Evolutionary conservation across 1,140 invertebrate species (phyloP).

Genomic region (Platorchestia sp.): DNA sequence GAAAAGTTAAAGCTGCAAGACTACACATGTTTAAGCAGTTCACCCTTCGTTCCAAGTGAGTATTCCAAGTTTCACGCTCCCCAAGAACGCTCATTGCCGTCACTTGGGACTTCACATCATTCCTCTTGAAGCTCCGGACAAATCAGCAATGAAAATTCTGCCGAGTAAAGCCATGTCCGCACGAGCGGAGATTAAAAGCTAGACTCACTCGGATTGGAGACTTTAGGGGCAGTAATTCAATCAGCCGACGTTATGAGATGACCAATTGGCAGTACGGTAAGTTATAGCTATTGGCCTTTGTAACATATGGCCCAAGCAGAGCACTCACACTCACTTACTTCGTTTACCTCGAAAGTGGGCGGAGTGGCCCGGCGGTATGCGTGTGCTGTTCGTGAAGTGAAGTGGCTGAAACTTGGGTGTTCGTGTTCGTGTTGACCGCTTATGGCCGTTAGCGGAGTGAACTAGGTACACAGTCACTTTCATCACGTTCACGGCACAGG

Average conservation of each 20-base stretch:
- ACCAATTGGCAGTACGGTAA: background rate
- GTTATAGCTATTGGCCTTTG: background rate
- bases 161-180: background rate
- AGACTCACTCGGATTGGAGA: background rate
- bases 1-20: background rate
- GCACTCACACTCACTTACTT: background rate
- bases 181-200: slow-evolving; percentile 34
- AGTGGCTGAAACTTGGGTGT: too few relatives aligned
- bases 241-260: slow-evolving; percentile 8
- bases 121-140: background rate
- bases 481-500: too few relatives aligned
- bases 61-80: background rate
- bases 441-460: too few relatives aligned
- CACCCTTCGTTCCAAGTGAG: background rate
- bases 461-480: too few relatives aligned
- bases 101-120: background rate
- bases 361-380: background rate
- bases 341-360: background rate
- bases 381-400: background rate
- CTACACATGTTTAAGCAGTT: background rate
- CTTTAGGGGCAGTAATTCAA: slow-evolving; percentile 39
- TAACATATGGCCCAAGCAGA: background rate
- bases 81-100: background rate
- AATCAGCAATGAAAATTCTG: background rate
- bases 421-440: too few relatives aligned